Percentiles rank a stretch among this genome's conserved stretches.
phyloP scores from a whole-genome alignment of 2,113 vertebrate species.

The Cromileptes altivelis region DNA sequence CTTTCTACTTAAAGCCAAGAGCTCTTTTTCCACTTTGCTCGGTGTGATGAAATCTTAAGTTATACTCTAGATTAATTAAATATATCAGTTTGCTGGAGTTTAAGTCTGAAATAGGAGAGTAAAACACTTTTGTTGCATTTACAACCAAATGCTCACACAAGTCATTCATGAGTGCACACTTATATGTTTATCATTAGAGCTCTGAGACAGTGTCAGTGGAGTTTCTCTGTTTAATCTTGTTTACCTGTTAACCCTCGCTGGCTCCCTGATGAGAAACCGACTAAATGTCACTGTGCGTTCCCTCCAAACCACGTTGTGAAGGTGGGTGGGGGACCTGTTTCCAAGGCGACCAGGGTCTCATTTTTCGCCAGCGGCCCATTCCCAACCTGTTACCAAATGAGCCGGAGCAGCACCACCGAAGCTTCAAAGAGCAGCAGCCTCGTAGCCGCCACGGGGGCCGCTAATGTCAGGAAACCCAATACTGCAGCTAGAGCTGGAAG shows the following conservation, averaged over 20 bases:
- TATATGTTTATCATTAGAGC: neutral
- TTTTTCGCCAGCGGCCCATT: slow-evolving; percentile 93
- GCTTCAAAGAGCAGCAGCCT: slow-evolving; percentile 88
- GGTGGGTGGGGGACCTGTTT: slow-evolving; percentile 83
- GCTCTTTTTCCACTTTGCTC: slow-evolving; percentile 2
- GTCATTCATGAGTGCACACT: neutral
- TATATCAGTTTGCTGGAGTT: neutral
- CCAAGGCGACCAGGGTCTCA: slow-evolving; percentile 90
- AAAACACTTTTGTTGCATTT: neutral
- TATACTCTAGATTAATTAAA: neutral
- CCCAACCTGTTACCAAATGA: slow-evolving; percentile 98
- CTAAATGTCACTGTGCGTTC: slow-evolving; percentile 83
- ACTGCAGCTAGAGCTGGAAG: slow-evolving; percentile 76
- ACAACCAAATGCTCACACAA: neutral
- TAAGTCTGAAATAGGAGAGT: neutral
- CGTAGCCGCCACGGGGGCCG: slow-evolving; percentile 83
- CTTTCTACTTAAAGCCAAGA: neutral
- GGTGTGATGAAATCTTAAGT: neutral
- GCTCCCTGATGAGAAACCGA: slow-evolving; percentile 47
- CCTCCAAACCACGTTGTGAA: slow-evolving; percentile 65
- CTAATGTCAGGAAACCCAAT: slow-evolving; percentile 92
- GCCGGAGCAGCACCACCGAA: slow-evolving; percentile 74
- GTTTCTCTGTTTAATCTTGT: slow-evolving; percentile 22
- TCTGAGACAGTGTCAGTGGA: neutral
- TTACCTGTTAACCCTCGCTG: slow-evolving; percentile 38